phyloP scores from a whole-genome alignment of 1,140 invertebrate genomes.

The Scaptomyza pallida region DNA sequence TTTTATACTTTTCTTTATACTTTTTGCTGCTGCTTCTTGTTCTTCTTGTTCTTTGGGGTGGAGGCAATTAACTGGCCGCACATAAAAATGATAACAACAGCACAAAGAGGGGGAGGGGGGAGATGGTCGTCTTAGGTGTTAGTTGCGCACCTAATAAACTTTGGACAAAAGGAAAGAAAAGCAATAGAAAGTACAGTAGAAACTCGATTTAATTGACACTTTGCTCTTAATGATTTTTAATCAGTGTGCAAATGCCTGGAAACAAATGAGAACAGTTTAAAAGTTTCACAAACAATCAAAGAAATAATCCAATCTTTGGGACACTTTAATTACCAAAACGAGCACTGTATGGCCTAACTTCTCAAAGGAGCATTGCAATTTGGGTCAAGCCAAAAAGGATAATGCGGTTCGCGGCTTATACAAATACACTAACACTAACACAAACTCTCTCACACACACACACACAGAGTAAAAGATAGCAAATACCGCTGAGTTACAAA shows the following conservation, averaged over 20 bases:
- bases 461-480: constrained; percentile 10
- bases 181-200: constrained; percentile 3
- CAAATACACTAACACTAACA: constrained; percentile 5
- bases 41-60: constrained; percentile 4
- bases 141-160: constrained; percentile 43
- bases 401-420: constrained; percentile 60
- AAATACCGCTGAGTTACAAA: constrained; percentile 38
- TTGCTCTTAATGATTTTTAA: neutral
- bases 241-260: too few relatives aligned
- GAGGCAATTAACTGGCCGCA: constrained; percentile 69
- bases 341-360: constrained; percentile 5
- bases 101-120: neutral
- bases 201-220: neutral
- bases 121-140: neutral
- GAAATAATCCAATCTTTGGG: neutral
- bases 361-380: constrained; percentile 56
- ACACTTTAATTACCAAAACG: neutral
- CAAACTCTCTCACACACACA: neutral
- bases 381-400: constrained; percentile 73
- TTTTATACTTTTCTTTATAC: too few relatives aligned
- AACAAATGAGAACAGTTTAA: neutral
- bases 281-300: neutral
- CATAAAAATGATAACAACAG: constrained; percentile 70
- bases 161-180: constrained; percentile 52
- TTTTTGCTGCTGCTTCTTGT: too few relatives aligned